Base-by-base conservation (phyloP, 2,888 invertebrate species). In the Anarsia innoxiella region DNA sequence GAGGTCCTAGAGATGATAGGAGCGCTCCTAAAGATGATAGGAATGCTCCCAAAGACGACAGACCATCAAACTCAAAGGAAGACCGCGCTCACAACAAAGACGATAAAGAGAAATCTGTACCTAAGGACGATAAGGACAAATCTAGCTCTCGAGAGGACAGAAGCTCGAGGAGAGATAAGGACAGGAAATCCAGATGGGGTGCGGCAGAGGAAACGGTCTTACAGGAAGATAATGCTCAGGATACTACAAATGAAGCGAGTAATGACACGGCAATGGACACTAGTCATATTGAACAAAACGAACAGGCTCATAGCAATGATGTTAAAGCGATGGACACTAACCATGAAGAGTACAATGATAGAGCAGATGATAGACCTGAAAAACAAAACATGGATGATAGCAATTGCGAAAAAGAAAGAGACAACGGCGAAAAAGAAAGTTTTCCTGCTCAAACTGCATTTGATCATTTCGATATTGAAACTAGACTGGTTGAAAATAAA, bases 101-200 rank as follows among this genome's bases (percentile, higher is more conserved):
- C 3, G 32, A 34, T n/a, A 27, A 29, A 2, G 32, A 32, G 3
- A 44, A 40, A 14, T 30, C 9, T 1, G 23, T 5, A 4, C 25
- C 12, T 0, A 19, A 36, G 9, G 15, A 28, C 0, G 33, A 34
- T 5, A 35, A 36, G 9, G 32, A 23, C 16, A 33, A 6, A 13
- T 36, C 45, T 19, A 46, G n/a, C n/a, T n/a, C n/a, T n/a, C 3
- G 54, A 23, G 61, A 62, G 9, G 62, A 64, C 16, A 52, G 61
- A 27, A 56, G 46, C 36, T 39, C 53, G 12, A 58, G 66, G 27
- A 59, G 70, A 34, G 78, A 79, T 10, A 76, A 69, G 44, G 83
- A 83, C 39, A 67, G 83, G 16, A 83, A 79, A 39, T 83, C 83
- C 1, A 60, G 83, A 23, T 83, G 83, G 83, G 83, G 83, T 1